These are phyloP conservation scores for Drosophila pandora DNA, from an alignment of 1,140 invertebrate species.

Conservation along the genomic window DNA sequence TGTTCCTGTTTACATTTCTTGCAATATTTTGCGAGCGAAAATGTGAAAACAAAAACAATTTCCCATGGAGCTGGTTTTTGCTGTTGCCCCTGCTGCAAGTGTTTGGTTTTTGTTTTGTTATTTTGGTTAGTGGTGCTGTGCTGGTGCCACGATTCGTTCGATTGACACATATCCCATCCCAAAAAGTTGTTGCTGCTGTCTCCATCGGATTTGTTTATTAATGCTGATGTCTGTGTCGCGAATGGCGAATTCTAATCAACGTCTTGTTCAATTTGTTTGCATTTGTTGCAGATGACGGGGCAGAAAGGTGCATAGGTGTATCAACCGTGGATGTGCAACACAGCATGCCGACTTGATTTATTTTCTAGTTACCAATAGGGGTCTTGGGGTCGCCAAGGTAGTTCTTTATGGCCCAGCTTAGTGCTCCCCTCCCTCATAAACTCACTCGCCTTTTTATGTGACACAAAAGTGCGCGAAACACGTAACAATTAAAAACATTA, in stretches of 20 bases:
- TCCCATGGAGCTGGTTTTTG: slow-evolving; percentile 51
- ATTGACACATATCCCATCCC: slow-evolving; percentile 69
- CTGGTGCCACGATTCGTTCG: slow-evolving; percentile 30
- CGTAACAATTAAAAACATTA: slow-evolving; percentile 79
- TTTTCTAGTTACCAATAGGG: background rate
- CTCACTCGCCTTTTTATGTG: slow-evolving; percentile 21
- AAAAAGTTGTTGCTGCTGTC: slow-evolving; percentile 23
- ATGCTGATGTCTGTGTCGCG: slow-evolving; percentile 15
- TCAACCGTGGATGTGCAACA: background rate
- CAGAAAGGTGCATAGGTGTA: background rate
- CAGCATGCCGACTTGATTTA: background rate
- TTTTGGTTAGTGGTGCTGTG: slow-evolving; percentile 10
- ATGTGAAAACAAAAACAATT: slow-evolving; percentile 51
- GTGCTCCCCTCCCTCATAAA: background rate
- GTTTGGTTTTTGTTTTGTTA: slow-evolving; percentile 19
- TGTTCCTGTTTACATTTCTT: slow-evolving; percentile 79
- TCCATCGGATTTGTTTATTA: slow-evolving; percentile 30
- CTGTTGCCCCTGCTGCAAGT: background rate
- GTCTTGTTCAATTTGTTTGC: slow-evolving; percentile 38
- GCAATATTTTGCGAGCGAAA: slow-evolving; percentile 57
- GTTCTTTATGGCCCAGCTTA: background rate
- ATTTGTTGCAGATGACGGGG: slow-evolving; percentile 33
- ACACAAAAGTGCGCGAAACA: slow-evolving; percentile 43
- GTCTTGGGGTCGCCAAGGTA: background rate
- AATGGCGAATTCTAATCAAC: slow-evolving; percentile 60